Evolutionary conservation across 2,113 vertebrate genomes (phyloP).

Genomic region (Vimba vimba): DNA sequence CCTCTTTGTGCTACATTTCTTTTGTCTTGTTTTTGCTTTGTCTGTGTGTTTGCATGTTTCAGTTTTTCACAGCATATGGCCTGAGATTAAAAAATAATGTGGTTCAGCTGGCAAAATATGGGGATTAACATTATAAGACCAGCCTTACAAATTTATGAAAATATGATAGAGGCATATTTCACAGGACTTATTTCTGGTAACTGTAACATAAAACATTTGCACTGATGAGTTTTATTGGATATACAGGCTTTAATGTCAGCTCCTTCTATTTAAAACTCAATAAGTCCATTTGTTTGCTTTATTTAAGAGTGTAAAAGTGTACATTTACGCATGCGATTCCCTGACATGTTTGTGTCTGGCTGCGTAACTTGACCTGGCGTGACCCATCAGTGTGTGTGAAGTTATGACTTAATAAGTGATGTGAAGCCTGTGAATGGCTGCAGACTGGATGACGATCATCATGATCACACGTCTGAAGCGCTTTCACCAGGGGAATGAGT

Average conservation of each 20-base stretch:
- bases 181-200: neutral
- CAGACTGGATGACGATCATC: neutral
- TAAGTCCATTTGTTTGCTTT: neutral
- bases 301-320: neutral
- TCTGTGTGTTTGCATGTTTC: neutral
- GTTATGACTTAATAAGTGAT: constrained; percentile 3
- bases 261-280: neutral
- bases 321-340: neutral
- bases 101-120: neutral
- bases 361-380: neutral
- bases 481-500: constrained; percentile 19
- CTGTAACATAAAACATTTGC: neutral
- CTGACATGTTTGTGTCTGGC: neutral
- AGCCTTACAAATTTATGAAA: neutral
- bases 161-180: neutral
- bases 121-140: neutral
- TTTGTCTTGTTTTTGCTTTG: neutral
- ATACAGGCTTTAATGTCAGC: neutral
- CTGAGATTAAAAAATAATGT: constrained; percentile 31
- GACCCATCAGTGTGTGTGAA: neutral
- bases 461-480: constrained; percentile 17
- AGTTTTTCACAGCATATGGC: constrained; percentile 34
- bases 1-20: neutral
- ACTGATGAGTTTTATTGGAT: neutral
- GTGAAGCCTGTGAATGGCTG: neutral